These are phyloP conservation scores for Selene dorsalis DNA, from an alignment of 2,797 vertebrate species.

Conservation along the genomic window DNA sequence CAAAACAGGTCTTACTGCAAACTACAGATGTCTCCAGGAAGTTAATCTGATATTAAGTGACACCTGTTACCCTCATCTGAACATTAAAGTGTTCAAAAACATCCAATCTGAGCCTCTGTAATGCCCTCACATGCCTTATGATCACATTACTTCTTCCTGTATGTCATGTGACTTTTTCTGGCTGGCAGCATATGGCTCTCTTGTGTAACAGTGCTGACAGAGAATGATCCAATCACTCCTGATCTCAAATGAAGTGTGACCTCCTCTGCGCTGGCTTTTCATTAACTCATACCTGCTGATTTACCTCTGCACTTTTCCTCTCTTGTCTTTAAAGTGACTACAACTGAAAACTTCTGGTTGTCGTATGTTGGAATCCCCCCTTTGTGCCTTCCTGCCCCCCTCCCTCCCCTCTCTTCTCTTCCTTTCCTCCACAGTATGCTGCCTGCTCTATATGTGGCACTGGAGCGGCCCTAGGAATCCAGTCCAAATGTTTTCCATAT, in stretches of 20 bases:
- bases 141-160: conserved; percentile 80
- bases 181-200: conserved; percentile 71
- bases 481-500: conserved; percentile 98
- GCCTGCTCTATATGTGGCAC: conserved; percentile 90
- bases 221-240: conserved; percentile 68
- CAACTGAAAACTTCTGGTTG: conserved; percentile 33
- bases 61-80: conserved; percentile 55
- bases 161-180: conserved; percentile 82
- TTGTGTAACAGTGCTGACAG: conserved; percentile 79
- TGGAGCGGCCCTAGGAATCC: conserved; percentile 83
- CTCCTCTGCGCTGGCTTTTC: conserved; percentile 64
- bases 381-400: conserved; percentile 73
- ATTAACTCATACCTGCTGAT: conserved; percentile 69
- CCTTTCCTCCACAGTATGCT: conserved; percentile 70
- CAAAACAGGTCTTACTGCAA: background rate
- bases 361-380: conserved; percentile 90
- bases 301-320: conserved; percentile 37
- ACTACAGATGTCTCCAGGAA: background rate
- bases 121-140: conserved; percentile 80
- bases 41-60: conserved; percentile 10
- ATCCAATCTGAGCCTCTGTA: conserved; percentile 51
- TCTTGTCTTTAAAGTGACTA: conserved; percentile 28
- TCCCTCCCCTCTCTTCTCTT: conserved; percentile 63
- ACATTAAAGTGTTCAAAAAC: conserved; percentile 36
- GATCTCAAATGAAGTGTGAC: conserved; percentile 67